A percentile compares a stretch with the other conserved stretches of the same genome.
phyloP scores from a whole-genome alignment of 2,113 vertebrate species.

The Nestor notabilis region DNA sequence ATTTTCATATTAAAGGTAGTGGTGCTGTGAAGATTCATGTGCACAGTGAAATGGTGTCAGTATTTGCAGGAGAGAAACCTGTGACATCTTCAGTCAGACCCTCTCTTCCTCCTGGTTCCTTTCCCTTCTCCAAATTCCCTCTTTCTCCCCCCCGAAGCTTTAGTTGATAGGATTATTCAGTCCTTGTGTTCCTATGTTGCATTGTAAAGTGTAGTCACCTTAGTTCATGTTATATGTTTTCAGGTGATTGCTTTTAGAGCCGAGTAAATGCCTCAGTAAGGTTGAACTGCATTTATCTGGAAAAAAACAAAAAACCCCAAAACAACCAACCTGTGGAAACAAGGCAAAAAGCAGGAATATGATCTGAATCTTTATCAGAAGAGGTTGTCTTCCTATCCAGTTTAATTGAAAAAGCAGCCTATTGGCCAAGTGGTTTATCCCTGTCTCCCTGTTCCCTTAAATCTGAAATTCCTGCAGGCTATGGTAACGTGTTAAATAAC shows the following conservation, averaged over 20 bases:
- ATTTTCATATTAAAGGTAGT: neutral
- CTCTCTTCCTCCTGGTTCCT: neutral
- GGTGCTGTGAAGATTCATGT: neutral
- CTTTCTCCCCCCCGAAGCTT: neutral
- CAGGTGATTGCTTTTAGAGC: neutral
- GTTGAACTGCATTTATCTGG: neutral
- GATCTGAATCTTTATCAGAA: neutral
- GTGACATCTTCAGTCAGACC: neutral
- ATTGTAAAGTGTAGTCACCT: neutral
- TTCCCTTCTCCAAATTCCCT: neutral
- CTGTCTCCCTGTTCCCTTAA: neutral
- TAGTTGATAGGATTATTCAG: neutral
- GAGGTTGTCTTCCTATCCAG: neutral
- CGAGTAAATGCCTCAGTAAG: neutral
- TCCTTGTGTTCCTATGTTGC: neutral
- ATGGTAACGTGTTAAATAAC: neutral
- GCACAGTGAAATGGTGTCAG: neutral
- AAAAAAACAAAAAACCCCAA: neutral
- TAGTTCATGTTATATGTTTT: neutral
- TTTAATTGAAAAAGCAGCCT: neutral
- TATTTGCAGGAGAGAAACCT: neutral
- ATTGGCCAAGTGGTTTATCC: neutral
- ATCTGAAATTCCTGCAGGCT: neutral
- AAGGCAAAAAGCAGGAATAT: neutral
- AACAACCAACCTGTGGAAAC: neutral